Evolutionary conservation across 2,888 invertebrate species (phyloP), one percentile per base, ranked within the genome.

Genomic region (Cheilosia variabilis): DNA sequence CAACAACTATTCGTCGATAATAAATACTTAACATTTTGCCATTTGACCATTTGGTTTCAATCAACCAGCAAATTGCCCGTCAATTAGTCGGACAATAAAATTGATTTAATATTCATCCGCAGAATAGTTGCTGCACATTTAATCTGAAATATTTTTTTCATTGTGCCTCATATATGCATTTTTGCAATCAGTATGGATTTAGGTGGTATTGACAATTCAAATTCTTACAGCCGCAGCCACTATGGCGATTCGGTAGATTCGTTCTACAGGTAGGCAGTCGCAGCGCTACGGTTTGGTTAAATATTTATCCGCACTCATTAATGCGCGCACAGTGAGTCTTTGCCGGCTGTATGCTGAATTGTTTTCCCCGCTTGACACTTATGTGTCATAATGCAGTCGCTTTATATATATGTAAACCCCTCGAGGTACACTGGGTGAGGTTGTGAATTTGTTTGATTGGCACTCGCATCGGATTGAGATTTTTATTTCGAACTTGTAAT

Each of bases 81-180:
- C 86, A 86, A 86, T 86, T 86, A 86, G 80, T 77, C 68, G 62
- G 34, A 7, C 76, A 81, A 77, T 86, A 86, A 86, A 86, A 86
- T 81, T 86, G 81, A 86, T 86, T 81, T 86, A 81, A 68, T 80
- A 80, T 76, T 76, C 80, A 68, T 80, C 58, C 6, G 41, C 37
- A 24, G 63, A 83, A 77, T 52, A 55, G 17, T 58, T 71, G 27
- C 55, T 69, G 9, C 13, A 60, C 22, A 52, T 80, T 73, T 31
- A 43, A 63, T 62, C 55, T 24, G 47, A 60, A 24, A 50, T 76
- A 19, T 55, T n/a, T 22, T 62, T 17, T 34, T 53, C 17, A 13
- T 27, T 57, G 13, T 58, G n/a, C 24, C 15, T 27, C 4, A 52
- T 45, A 65, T 69, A 63, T 76, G 37, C 41, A 58, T 52, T 76